These are phyloP conservation scores for Drosophila neotestacea DNA, from an alignment of 2,888 invertebrate species.

Conservation along the genomic window DNA sequence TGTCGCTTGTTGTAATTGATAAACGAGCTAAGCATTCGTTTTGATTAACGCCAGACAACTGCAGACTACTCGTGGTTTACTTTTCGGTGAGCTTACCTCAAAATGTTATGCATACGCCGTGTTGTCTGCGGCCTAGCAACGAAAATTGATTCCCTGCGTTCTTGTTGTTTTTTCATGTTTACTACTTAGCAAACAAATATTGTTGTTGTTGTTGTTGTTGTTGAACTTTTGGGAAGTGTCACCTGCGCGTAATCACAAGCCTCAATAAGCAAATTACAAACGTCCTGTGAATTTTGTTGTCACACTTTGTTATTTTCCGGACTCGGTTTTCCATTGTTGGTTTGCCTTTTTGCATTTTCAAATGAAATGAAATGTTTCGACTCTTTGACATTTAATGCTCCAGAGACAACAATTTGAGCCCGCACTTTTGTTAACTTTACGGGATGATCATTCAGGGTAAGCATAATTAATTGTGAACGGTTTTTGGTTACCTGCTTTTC, in stretches of 20 bases:
- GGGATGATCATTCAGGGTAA: background rate
- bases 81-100: background rate
- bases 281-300: constrained; percentile 14
- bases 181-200: constrained; percentile 3
- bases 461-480: constrained; percentile 18
- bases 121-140: background rate
- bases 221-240: constrained; percentile 6
- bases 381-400: constrained; percentile 61
- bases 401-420: constrained; percentile 22
- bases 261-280: constrained; percentile 62
- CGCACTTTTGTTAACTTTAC: background rate
- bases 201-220: background rate
- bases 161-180: background rate
- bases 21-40: constrained; percentile 60
- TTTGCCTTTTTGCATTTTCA: constrained; percentile 28
- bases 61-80: background rate
- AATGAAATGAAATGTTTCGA: constrained; percentile 37
- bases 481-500: constrained; percentile 12
- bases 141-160: background rate
- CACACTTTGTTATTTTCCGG: background rate
- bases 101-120: constrained; percentile 36
- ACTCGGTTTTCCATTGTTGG: background rate
- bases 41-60: constrained; percentile 52
- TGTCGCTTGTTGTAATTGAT: constrained; percentile 62
- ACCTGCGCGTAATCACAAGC: constrained; percentile 59